Evolutionary conservation across 2,797 vertebrate species (phyloP).

Genomic region (Esox masquinongy): DNA sequence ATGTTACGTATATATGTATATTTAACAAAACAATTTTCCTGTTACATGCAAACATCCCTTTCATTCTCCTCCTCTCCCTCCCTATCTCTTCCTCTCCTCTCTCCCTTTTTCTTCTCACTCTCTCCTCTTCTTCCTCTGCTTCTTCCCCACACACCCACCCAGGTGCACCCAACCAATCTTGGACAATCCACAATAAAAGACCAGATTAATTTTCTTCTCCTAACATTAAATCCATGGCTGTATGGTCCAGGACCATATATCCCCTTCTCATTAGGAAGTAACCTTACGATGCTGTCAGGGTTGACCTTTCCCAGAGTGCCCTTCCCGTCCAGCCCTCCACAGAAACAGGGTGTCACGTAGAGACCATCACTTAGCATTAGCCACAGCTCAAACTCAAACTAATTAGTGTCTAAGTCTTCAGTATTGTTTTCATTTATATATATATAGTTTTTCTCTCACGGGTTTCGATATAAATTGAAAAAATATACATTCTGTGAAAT

Average conservation of each 20-base stretch:
- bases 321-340: neutral
- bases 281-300: slow-evolving; percentile 61
- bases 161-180: neutral
- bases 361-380: slow-evolving; percentile 37
- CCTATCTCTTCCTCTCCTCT: too few species aligned
- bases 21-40: too few species aligned
- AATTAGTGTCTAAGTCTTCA: slow-evolving; percentile 49
- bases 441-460: neutral
- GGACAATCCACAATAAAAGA: slow-evolving; percentile 17
- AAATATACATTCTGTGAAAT: neutral
- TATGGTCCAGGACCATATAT: slow-evolving; percentile 34
- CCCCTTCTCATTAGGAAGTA: slow-evolving; percentile 60
- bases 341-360: slow-evolving; percentile 38
- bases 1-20: too few species aligned
- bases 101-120: too few species aligned
- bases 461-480: neutral
- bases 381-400: slow-evolving; percentile 39
- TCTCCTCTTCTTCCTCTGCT: neutral
- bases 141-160: slow-evolving; percentile 9
- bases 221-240: slow-evolving; percentile 12
- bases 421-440: slow-evolving; percentile 17
- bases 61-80: too few species aligned
- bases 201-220: slow-evolving; percentile 29
- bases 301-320: slow-evolving; percentile 66
- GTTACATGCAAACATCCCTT: neutral